Evolutionary conservation across 1,140 invertebrate species (phyloP), one percentile per base, ranked within the genome.

Genomic region (Cephus cinctus): DNA sequence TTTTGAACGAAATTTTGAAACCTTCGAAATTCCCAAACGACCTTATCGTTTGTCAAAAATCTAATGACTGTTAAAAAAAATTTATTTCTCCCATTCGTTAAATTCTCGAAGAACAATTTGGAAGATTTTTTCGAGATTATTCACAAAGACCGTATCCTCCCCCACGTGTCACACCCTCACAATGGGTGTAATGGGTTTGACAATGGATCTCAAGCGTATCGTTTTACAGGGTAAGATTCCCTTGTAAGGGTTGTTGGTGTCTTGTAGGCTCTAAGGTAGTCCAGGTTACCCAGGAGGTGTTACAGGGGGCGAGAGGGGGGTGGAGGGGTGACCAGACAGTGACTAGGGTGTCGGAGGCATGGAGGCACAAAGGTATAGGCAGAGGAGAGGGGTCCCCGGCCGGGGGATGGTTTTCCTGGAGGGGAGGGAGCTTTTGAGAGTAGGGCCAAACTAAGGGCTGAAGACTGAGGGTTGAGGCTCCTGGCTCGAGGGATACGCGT

Each of bases 121-220:
- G 9, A 30, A 30, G 14, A 12, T 12, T 9, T 11, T 30, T 11
- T 30, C 11, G 2, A 30, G 14, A 30, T 30, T 11, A 9, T 9
- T 30, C 12, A 11, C 27, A 12, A 9, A 30, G 14, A 11, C 12
- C 11, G 14, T 30, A 11, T 30, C 27, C 27, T 12, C 27, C 9
- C 4, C 27, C 27, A 9, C 12, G 27, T 12, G 27, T 3, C 27
- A 12, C 27, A 12, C 11, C 27, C 9, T 30, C 11, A 30, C 12
- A 30, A 30, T 30, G 14, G 9, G 14, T 9, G 50, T 60, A 63
- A 65, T 61, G 51, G 51, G 48, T 52, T 59, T 46, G 46, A 52
- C 45, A 52, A 55, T 50, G 43, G 51, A 65, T 65, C 60, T 63
- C 62, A 61, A 65, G 53, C 52, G 56, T 67, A 63, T 67, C 64